Evolutionary conservation across 64 coral and sea anemone species (phyloP).

Genomic region (Actinia tenebrosa): DNA sequence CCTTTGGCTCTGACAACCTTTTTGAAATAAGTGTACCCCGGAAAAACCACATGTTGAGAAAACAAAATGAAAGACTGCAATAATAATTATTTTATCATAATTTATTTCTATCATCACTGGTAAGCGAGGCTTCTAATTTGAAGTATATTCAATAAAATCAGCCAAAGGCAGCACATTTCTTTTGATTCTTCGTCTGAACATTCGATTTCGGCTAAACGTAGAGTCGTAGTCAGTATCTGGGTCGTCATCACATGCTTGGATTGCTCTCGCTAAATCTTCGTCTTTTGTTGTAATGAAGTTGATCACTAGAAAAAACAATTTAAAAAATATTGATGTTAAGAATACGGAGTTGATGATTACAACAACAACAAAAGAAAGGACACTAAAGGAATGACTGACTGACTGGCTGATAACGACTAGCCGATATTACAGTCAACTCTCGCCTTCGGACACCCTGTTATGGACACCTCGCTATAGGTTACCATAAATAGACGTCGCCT

Average conservation of each 20-base stretch:
- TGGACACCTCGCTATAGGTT: no score
- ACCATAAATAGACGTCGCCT: no score
- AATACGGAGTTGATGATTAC: background rate
- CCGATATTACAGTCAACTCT: no score
- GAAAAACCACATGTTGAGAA: no score
- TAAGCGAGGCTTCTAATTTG: background rate
- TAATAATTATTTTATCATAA: background rate
- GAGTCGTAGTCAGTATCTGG: slow-evolving; percentile 37
- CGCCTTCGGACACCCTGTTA: no score
- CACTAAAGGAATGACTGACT: background rate
- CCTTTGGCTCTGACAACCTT: no score
- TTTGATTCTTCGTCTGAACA: slow-evolving; percentile 83
- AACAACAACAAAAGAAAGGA: background rate
- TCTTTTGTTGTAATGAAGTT: slow-evolving; percentile 69
- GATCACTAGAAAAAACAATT: slow-evolving; percentile 44
- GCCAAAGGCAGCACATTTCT: slow-evolving; percentile 40
- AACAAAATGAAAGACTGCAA: no score
- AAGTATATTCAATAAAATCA: slow-evolving; percentile 12
- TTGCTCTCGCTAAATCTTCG: slow-evolving; percentile 65
- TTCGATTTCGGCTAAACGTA: slow-evolving; percentile 81
- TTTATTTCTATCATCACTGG: background rate
- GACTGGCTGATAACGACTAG: background rate
- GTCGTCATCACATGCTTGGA: slow-evolving; percentile 35
- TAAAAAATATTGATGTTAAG: background rate
- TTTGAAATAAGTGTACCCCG: no score